Evolutionary conservation across 2,888 invertebrate genomes (phyloP).

Genomic region (Drosophila anomalipes): DNA sequence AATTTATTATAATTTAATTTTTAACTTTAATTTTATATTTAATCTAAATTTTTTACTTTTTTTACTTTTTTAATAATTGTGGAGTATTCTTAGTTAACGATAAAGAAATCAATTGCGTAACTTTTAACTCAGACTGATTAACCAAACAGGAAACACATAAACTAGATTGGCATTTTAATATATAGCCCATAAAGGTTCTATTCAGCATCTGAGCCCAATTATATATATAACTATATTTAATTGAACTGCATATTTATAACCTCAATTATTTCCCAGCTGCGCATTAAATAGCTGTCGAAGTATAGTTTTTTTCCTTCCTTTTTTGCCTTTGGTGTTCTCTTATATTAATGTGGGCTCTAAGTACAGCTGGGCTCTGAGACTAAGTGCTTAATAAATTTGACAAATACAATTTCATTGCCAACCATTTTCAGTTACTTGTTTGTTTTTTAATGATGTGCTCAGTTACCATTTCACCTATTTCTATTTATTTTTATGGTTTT

Average conservation of each 20-base stretch:
- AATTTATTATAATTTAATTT: background rate
- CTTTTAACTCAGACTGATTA: background rate
- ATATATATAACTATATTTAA: background rate
- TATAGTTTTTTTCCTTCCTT: background rate
- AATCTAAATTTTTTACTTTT: background rate
- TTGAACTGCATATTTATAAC: background rate
- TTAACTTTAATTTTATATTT: background rate
- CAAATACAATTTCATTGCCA: slow-evolving; percentile 18
- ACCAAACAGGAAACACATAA: background rate
- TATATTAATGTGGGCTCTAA: background rate
- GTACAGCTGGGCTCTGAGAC: background rate
- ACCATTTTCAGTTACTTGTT: slow-evolving; percentile 17
- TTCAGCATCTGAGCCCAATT: background rate
- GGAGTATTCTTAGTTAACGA: background rate
- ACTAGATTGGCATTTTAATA: background rate
- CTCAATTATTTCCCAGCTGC: background rate
- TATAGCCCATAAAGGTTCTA: background rate
- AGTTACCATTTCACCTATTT: slow-evolving; percentile 22
- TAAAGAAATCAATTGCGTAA: background rate
- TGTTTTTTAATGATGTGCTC: slow-evolving; percentile 23
- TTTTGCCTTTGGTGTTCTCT: background rate
- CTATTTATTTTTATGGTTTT: slow-evolving; percentile 15
- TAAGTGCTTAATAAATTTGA: slow-evolving; percentile 8
- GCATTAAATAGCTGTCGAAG: background rate
- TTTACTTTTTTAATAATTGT: background rate